A percentile compares a stretch with the other conserved stretches of the same genome.
Conservation (phyloP, 2,113 vertebrate genomes). For the Dipodomys merriami region DNA sequence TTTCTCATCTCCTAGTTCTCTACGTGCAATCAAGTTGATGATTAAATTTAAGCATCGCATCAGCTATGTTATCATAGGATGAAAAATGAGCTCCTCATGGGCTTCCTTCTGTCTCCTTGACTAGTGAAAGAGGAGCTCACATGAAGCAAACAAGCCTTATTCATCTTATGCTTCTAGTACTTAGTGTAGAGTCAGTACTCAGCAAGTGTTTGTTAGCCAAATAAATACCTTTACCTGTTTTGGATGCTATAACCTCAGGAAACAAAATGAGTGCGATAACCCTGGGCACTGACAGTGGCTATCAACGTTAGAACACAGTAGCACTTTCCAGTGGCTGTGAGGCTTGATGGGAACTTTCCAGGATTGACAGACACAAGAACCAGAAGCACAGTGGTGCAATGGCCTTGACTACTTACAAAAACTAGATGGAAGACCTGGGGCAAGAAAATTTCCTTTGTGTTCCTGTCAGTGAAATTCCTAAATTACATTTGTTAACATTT, state of each 20-base stretch:
- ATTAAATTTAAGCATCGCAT: neutral
- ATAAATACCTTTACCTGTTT: neutral
- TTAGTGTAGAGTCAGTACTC: neutral
- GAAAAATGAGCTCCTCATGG: neutral
- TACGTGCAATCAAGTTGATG: neutral
- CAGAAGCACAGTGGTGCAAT: neutral
- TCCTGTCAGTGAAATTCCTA: neutral
- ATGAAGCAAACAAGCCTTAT: neutral
- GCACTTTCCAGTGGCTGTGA: no score
- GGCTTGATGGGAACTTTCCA: neutral
- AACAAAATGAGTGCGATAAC: neutral
- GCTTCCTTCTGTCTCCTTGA: neutral
- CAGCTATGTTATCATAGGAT: neutral
- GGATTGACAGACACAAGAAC: neutral
- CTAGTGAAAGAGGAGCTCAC: neutral
- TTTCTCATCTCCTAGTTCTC: neutral
- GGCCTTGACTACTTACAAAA: neutral
- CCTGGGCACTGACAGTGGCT: neutral
- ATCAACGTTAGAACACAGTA: neutral
- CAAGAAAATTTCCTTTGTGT: neutral
- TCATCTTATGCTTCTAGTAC: neutral
- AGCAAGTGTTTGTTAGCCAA: slow-evolving; percentile 7
- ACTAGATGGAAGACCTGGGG: neutral
- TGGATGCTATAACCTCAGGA: neutral
- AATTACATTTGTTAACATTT: neutral